Evolutionary conservation across 2,113 vertebrate species (phyloP), one percentile per base, ranked within the genome.

Genomic region (Eonycteris spelaea): DNA sequence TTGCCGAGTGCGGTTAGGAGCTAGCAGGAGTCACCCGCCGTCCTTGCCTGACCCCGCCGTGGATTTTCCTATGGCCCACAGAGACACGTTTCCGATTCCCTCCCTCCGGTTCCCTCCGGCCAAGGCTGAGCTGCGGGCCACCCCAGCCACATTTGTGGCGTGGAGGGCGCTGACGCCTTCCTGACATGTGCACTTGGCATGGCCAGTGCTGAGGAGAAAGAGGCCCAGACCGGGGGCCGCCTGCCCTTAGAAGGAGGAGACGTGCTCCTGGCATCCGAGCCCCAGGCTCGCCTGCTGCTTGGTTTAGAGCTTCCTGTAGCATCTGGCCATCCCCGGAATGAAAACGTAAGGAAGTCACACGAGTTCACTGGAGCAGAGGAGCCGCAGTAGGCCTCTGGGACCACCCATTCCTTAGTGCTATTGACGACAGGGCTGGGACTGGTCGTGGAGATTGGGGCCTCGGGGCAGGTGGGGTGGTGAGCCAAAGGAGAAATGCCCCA

Each of bases 1-100:
- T 4, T 19, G 45, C 7, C 3, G 35, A 21, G 24, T 0, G 6
- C 1, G 0, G 33, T 7, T 0, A 22, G 74, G 43, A 22, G 35
- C 43, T 45, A 67, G 68, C 0, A 3, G 0, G 35, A 61, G 73
- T 26, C 3, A 24, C 30, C 35, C 1, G 2, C 33, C 10, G 61
- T 59, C 48, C 71, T n/a, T 18, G 48, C 28, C 68, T 71, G 59
- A 78, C 53, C 53, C 40, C 0, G 1, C n/a, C 7, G 6, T 6
- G 53, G 70, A n/a, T 5, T 77, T 48, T 67, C 30, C 53, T 43
- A 0, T 6, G 22, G 48, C 33, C 63, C 45, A 2, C 12, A 35
- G 61, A 55, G n/a, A 71, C 45, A 5, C 22, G 14, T 22, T 63
- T 80, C 28, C 7, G 43, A 86, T 40, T 59, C 67, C 4, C 61